A percentile compares a stretch with the other conserved stretches of the same genome.
These are phyloP conservation scores for Stictocephala bisonia DNA, from an alignment of 2,888 invertebrate genomes.

Conservation along the genomic window DNA sequence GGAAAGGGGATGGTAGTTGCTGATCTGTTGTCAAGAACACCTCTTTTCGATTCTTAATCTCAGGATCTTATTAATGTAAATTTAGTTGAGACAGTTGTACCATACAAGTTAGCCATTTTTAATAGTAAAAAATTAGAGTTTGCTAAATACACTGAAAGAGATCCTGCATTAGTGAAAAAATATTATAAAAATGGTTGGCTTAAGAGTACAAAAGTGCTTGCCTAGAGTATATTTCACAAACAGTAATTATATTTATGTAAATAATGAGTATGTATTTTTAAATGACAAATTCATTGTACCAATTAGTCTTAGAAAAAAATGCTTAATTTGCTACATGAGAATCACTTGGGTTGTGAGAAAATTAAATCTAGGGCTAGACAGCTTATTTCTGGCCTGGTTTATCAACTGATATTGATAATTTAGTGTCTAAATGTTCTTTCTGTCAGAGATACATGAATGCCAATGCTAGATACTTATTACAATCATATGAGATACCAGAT, in stretches of 20 bases:
- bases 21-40: slow-evolving; percentile 53
- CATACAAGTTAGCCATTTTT: slow-evolving; percentile 54
- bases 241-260: slow-evolving; percentile 48
- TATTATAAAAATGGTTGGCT: slow-evolving; percentile 43
- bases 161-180: slow-evolving; percentile 47
- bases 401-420: too few relatives aligned
- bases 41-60: slow-evolving; percentile 43
- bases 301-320: too few relatives aligned
- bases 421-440: too few relatives aligned
- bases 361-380: too few relatives aligned
- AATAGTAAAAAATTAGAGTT: slow-evolving; percentile 50
- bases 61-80: slow-evolving; percentile 48
- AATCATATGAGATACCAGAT: too few relatives aligned
- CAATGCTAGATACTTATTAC: too few relatives aligned
- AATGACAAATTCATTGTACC: too few relatives aligned
- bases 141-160: slow-evolving; percentile 50
- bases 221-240: slow-evolving; percentile 50
- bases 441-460: too few relatives aligned
- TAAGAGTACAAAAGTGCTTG: slow-evolving; percentile 24
- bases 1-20: slow-evolving; percentile 58
- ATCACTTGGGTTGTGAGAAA: too few relatives aligned
- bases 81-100: slow-evolving; percentile 48
- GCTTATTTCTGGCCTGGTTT: too few relatives aligned
- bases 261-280: slow-evolving; percentile 45
- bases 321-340: too few relatives aligned